Conservation (phyloP, 2,888 invertebrate genomes). For the Orgyia antiqua region DNA sequence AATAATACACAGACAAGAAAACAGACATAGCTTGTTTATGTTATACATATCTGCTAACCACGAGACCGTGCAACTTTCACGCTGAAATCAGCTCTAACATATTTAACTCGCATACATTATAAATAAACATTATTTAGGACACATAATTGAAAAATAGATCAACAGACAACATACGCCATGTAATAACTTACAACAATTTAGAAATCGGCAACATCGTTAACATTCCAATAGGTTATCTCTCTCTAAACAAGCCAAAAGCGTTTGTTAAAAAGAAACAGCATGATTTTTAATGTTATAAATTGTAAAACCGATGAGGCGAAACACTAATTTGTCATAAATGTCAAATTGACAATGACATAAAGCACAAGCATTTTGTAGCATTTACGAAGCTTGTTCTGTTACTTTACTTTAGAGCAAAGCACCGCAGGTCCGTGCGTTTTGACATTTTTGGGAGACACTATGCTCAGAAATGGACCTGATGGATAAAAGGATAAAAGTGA, state of each 20-base stretch:
- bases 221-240: conserved; percentile 13
- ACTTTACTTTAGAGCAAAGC: neutral
- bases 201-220: conserved; percentile 10
- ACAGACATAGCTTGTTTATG: conserved; percentile 66
- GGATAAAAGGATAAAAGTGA: too few relatives aligned
- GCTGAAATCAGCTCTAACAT: conserved; percentile 46
- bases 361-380: too few relatives aligned
- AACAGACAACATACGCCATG: conserved; percentile 19
- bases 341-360: conserved; percentile 6
- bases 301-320: too few relatives aligned
- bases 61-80: conserved; percentile 37
- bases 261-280: too few relatives aligned
- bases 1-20: conserved; percentile 64
- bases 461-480: too few relatives aligned
- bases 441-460: too few relatives aligned
- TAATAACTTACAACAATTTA: conserved; percentile 1
- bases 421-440: too few relatives aligned
- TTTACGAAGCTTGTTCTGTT: conserved; percentile 11
- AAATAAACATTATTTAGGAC: conserved; percentile 58
- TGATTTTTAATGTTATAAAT: too few relatives aligned
- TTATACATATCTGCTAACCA: conserved; percentile 59
- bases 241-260: too few relatives aligned
- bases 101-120: conserved; percentile 51
- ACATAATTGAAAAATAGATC: conserved; percentile 47
- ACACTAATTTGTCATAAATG: too few relatives aligned